Evolutionary conservation across 2,888 invertebrate species (phyloP), one percentile per base, ranked within the genome.

Genomic region (Erpobdella octoculata): DNA sequence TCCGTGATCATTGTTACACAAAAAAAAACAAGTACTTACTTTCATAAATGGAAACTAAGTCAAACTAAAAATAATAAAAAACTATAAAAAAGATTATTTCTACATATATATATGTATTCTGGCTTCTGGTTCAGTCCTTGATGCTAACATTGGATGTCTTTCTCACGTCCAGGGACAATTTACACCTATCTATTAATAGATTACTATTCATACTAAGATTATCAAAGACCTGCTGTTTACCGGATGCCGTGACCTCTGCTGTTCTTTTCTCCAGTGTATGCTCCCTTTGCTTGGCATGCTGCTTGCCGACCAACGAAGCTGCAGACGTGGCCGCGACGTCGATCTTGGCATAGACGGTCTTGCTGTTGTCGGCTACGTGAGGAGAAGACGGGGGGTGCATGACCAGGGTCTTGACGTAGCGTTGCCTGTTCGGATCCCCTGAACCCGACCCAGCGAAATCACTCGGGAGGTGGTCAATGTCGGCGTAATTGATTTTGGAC

Each of bases 261-360:
- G n/a, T n/a, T 53, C 53, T 53, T 66, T 53, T 46, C 48, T 53
- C 68, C 35, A 80, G 73, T 71, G 78, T 79, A 72, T 81, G 81
- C 46, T 80, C 80, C 0, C 82, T 78, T 46, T 77, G 76, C 72
- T 78, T 79, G 1, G 81, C 81, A 74, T 82, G 82, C 71, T 82
- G 81, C 41, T 78, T 79, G 31, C 81, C 78, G 6, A 81, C 79
- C 71, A 79, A 78, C 48, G 80, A 78, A 18, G 80, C 80, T 8
- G 82, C 82, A 15, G 77, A 76, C 5, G 82, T 83, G 3, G 82
- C 82, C 3, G 79, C 77, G 78, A 81, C 79, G 74, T 83, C 82
- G 61, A 83, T 82, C 73, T 78, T 78, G 4, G 82, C 81, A 75
- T 83, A 83, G 58, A 81, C 80, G 25, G 80, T 79, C 21, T 64